phyloP scores from a whole-genome alignment of 2,888 invertebrate genomes.

The Apamea anceps region DNA sequence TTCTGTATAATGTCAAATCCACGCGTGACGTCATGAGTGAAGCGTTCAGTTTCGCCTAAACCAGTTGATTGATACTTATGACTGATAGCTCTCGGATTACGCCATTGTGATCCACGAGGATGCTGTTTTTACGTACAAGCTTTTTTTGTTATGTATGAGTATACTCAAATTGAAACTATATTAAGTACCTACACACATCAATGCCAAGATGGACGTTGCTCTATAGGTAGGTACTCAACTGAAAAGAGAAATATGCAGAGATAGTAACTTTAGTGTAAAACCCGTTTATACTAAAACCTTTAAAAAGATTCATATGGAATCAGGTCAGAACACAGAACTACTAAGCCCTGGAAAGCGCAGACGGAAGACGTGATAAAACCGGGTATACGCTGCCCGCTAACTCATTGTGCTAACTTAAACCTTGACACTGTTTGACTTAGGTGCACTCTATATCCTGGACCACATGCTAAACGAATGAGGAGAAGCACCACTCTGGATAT shows the following conservation, averaged over 20 bases:
- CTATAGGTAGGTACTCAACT: background rate
- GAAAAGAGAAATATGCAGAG: background rate
- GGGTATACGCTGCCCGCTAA: conserved; percentile 6
- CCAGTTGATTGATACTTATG: background rate
- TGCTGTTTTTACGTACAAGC: background rate
- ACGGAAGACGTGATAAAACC: background rate
- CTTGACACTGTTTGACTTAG: conserved; percentile 20
- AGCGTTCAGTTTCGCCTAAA: background rate
- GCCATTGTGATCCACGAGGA: background rate
- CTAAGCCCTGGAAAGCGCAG: background rate
- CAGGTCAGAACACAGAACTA: conserved; percentile 4
- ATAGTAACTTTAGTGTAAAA: background rate
- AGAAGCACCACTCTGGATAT: background rate
- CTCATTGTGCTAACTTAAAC: conserved; percentile 36
- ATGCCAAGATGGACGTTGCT: background rate
- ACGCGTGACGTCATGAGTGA: background rate
- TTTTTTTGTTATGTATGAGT: background rate
- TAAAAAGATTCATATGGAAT: background rate
- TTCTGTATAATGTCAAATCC: background rate
- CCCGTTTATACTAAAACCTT: background rate
- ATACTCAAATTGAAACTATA: background rate
- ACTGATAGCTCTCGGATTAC: background rate
- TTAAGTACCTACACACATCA: background rate
- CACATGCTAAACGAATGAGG: too few species aligned
- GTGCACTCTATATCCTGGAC: conserved; percentile 3